phyloP scores from a whole-genome alignment of 2,797 vertebrate genomes.

The Pipistrellus kuhlii region DNA sequence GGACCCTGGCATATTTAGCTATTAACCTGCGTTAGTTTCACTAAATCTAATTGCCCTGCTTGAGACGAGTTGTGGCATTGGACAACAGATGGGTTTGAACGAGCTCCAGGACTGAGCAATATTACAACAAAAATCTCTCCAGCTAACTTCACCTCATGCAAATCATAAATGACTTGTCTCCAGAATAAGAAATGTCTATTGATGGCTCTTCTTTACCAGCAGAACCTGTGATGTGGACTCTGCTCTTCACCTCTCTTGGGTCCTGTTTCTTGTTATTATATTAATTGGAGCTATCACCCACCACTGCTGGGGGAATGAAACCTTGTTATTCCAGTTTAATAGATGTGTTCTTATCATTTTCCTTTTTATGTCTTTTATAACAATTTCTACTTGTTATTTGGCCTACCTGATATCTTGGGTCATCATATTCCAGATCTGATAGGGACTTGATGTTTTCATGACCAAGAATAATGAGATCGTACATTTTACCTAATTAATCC shows the following conservation, averaged over 20 bases:
- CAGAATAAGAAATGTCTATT: neutral
- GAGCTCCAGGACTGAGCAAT: neutral
- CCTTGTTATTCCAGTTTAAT: neutral
- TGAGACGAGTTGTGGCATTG: neutral
- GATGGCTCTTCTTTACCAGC: neutral
- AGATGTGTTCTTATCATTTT: neutral
- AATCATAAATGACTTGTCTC: neutral
- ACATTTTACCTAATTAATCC: neutral
- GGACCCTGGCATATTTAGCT: neutral
- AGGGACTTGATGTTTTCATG: neutral
- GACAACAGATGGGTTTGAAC: neutral
- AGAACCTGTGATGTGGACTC: neutral
- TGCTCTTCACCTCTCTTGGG: neutral
- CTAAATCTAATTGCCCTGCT: neutral
- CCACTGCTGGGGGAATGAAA: neutral
- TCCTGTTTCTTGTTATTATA: neutral
- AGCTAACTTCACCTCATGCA: neutral
- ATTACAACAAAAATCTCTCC: neutral
- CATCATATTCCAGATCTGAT: neutral
- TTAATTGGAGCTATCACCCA: neutral
- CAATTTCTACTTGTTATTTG: conserved; percentile 18
- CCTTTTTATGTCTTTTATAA: conserved; percentile 22
- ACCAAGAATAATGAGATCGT: neutral
- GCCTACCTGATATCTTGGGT: neutral
- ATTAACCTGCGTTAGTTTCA: neutral